Percentiles rank a stretch among this genome's conserved stretches.
phyloP scores from a whole-genome alignment of 2,888 invertebrate genomes.

The Cephus pulcher region DNA sequence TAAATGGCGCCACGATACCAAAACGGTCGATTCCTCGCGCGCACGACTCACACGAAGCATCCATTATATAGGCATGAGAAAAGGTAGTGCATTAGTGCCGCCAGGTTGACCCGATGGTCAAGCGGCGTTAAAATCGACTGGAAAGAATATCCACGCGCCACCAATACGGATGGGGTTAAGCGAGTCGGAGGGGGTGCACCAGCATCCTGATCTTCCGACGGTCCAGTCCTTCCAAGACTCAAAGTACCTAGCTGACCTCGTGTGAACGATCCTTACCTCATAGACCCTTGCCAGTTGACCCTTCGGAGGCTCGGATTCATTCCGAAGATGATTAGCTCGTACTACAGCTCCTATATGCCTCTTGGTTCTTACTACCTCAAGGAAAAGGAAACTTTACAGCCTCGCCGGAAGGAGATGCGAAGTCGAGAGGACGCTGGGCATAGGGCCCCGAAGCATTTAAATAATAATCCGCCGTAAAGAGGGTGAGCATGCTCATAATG shows the following conservation, averaged over 20 bases:
- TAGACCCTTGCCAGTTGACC: conserved; percentile 33
- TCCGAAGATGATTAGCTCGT: not conserved
- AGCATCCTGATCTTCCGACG: not conserved
- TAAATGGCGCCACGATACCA: conserved; percentile 36
- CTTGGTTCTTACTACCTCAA: not conserved
- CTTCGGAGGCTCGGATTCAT: conserved; percentile 3
- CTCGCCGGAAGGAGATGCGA: conserved; percentile 30
- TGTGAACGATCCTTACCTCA: conserved; percentile 37
- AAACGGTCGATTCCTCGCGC: conserved; percentile 30
- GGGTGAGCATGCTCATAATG: conserved; percentile 44
- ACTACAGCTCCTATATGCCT: not conserved
- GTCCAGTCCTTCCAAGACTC: not conserved
- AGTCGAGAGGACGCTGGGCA: conserved; percentile 18
- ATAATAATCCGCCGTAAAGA: conserved; percentile 55
- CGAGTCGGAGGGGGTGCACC: not conserved
- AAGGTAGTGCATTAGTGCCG: conserved; percentile 51
- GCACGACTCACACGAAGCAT: not conserved
- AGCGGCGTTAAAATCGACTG: conserved; percentile 12
- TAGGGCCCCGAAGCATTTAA: conserved; percentile 44
- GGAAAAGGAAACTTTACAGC: conserved; percentile 21
- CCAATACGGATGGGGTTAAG: conserved; percentile 10
- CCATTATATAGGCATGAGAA: conserved; percentile 46
- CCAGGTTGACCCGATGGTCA: conserved; percentile 51
- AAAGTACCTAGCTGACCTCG: not conserved
- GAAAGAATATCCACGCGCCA: conserved; percentile 19